Conservation (phyloP, 2,797 vertebrate genomes). For the Tadarida brasiliensis region DNA sequence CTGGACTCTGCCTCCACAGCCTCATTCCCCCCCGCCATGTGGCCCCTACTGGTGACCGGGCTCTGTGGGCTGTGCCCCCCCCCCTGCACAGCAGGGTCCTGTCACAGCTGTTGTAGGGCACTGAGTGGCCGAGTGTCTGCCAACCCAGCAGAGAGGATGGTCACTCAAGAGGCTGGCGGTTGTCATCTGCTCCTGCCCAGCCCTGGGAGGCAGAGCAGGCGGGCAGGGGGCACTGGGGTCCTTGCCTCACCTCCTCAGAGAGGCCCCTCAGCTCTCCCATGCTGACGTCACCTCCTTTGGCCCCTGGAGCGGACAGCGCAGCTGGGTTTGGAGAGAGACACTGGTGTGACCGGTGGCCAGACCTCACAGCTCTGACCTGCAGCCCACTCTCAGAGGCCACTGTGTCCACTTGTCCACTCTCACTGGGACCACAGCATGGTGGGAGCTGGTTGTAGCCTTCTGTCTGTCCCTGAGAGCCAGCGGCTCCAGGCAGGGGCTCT, state of each 20-base stretch:
- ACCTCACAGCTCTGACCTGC: background rate
- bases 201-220: background rate
- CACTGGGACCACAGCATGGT: background rate
- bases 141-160: background rate
- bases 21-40: background rate
- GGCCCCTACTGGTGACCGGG: too few species aligned
- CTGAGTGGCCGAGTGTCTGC: background rate
- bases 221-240: background rate
- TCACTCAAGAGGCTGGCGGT: background rate
- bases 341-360: too few species aligned
- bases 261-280: background rate
- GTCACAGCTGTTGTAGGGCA: background rate
- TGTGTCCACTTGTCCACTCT: background rate
- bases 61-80: rapidly evolving
- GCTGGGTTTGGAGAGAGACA: background rate
- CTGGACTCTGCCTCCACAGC: background rate
- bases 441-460: background rate
- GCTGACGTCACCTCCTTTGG: background rate
- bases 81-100: too few species aligned
- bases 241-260: background rate
- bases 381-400: background rate
- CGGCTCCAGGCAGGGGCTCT: background rate
- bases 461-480: background rate
- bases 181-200: too few species aligned
- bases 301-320: background rate